Conservation (phyloP, 2,797 vertebrate species). For the Hemitrygon akajei region DNA sequence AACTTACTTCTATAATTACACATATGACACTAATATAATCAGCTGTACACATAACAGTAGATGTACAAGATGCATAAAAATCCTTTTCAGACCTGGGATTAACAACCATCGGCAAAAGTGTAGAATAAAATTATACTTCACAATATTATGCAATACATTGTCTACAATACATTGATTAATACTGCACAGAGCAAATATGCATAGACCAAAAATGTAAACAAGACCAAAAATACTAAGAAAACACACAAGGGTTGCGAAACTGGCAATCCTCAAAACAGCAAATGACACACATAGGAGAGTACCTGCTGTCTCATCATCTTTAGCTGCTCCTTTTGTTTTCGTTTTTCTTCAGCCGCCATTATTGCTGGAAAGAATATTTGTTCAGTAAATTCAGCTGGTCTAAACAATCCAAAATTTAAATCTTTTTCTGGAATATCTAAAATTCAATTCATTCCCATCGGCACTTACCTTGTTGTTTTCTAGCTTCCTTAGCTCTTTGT, state of each 20-base stretch:
- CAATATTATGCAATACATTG: background rate
- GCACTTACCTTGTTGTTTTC: constrained; percentile 77
- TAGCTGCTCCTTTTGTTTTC: constrained; percentile 87
- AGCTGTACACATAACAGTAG: background rate
- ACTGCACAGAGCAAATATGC: constrained; percentile 40
- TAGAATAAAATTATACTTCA: background rate
- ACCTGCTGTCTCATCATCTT: constrained; percentile 96
- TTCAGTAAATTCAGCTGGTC: background rate
- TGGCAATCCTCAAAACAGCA: background rate
- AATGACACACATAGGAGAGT: constrained; percentile 40
- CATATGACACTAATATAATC: background rate
- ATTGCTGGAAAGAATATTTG: constrained; percentile 64
- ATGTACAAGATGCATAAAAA: background rate
- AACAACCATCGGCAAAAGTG: background rate
- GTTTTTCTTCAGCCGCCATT: constrained; percentile 83
- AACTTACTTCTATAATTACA: background rate
- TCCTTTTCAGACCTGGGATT: background rate
- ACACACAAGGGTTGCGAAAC: constrained; percentile 20
- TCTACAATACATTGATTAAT: constrained; percentile 25
- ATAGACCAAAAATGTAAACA: background rate
- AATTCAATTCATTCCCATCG: constrained; percentile 33
- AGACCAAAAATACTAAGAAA: background rate
- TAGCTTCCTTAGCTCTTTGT: constrained; percentile 85
- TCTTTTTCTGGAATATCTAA: constrained; percentile 27
- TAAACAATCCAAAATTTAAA: constrained; percentile 17